A percentile compares a stretch with the other conserved stretches of the same genome.
Conservation (phyloP, 2,113 vertebrate species). For the Trichechus manatus region DNA sequence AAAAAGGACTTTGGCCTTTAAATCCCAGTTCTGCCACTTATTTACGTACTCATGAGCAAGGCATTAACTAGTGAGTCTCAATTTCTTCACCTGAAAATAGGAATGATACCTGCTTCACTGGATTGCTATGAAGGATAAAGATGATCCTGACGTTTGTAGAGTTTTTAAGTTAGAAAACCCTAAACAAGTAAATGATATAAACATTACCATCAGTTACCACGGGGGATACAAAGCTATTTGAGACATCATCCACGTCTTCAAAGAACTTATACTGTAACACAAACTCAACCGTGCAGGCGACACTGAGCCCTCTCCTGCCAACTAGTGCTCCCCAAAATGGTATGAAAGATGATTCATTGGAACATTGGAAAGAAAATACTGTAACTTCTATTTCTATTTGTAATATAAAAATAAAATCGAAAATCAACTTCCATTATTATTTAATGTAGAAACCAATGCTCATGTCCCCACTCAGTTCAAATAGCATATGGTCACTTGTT, state of each 20-base stretch:
- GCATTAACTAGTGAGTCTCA: background rate
- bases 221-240: background rate
- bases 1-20: conserved; percentile 1
- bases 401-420: background rate
- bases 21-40: background rate
- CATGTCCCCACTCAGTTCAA: rapidly evolving
- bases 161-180: background rate
- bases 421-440: background rate
- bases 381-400: background rate
- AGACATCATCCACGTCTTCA: background rate
- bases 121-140: conserved; percentile 1
- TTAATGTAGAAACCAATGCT: background rate
- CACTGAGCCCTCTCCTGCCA: background rate
- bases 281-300: background rate
- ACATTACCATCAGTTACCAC: background rate
- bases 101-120: background rate
- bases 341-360: background rate
- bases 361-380: background rate
- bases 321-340: background rate
- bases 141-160: background rate
- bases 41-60: background rate
- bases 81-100: background rate
- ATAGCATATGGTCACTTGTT: background rate
- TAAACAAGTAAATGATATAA: conserved; percentile 16
- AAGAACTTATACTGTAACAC: background rate